Base-by-base conservation (phyloP, 1,140 invertebrate genomes). In the Ptiloglossa arizonensis region DNA sequence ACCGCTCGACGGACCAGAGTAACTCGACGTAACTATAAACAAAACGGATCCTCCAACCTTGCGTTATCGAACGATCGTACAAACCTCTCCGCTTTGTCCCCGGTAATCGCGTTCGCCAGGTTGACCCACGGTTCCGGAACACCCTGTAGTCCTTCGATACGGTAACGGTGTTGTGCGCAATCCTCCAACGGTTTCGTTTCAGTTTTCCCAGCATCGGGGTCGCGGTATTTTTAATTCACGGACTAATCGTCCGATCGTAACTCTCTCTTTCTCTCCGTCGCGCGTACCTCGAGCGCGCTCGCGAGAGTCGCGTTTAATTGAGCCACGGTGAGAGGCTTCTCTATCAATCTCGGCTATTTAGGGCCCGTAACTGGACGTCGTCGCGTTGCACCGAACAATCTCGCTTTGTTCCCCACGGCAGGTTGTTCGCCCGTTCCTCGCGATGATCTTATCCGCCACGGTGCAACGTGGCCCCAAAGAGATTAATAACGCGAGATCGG, bases 401-500 rank as follows among this genome's bases (percentile, higher is more conserved):
- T 38, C 48, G n/a, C 19, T 32, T 27, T 41, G 54, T 62, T 78
- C 62, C 46, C 46, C 52, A 38, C 46, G 44, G 35, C 52, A 67
- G 52, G 79, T 80, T 80, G 32, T 56, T 44, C 11, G 24, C 24
- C 54, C 13, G 57, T 35, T 77, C 57, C 54, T 22, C 46, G 52
- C 46, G 71, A 80, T 73, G 81, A 83, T 86, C 78, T 86, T 86
- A 86, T 86, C 84, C 72, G 66, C 54, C 54, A 57, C 48, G 59
- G 73, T 54, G 68, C 64, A 41, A 29, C 35, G 72, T 52, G 60
- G 63, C 24, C 32, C 62, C 59, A n/a, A 48, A 29, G 80, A 87
- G 84, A 87, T 87, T 89, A 89, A 85, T 87, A 89, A 85, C 75
- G 75, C 56, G 77, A 76, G 81, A 86, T 83, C 82, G 48, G 54